phyloP scores from a whole-genome alignment of 2,113 vertebrate genomes.

The Lepus timidus region DNA sequence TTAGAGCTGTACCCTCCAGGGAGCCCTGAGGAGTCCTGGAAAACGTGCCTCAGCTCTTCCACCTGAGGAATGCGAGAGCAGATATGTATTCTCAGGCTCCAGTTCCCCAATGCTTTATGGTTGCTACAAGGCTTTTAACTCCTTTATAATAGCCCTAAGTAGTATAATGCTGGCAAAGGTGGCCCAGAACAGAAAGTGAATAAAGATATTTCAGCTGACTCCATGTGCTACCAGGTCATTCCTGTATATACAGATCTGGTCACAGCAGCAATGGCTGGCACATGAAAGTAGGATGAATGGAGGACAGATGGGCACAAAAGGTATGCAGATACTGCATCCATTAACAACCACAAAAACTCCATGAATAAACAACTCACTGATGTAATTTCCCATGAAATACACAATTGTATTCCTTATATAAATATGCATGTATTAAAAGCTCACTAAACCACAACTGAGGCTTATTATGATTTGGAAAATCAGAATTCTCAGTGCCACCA shows the following conservation, averaged over 20 bases:
- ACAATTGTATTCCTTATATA: background rate
- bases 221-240: background rate
- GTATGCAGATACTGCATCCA: too few species aligned
- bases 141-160: background rate
- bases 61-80: background rate
- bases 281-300: background rate
- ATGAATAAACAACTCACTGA: background rate
- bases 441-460: background rate
- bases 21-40: background rate
- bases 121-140: background rate
- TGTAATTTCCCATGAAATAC: background rate
- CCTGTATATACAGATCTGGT: background rate
- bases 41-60: background rate
- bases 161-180: background rate
- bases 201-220: background rate
- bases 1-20: background rate
- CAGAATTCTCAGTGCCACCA: background rate
- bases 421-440: background rate
- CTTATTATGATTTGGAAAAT: background rate
- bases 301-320: rapidly evolving
- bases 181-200: background rate
- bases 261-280: rapidly evolving
- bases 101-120: background rate
- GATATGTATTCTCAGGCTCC: background rate
- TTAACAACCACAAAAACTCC: background rate